Conservation (phyloP, 2,113 vertebrate genomes). For the Sapajus apella region DNA sequence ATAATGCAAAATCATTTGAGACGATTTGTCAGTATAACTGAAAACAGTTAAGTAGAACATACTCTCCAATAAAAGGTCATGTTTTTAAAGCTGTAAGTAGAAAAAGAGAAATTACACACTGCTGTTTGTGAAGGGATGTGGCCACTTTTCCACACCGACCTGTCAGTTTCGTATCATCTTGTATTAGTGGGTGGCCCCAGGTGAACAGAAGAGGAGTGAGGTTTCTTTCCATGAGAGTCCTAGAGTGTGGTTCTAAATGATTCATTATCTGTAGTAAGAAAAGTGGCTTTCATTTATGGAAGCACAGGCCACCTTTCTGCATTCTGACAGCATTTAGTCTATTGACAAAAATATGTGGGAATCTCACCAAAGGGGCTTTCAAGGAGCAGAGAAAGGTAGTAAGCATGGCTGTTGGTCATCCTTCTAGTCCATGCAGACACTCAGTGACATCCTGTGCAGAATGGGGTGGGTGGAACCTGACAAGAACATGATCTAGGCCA, state of each 20-base stretch:
- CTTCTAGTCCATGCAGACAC: neutral
- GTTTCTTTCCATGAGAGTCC: neutral
- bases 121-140: neutral
- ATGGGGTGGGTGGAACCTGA: fast-evolving
- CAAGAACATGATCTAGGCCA: too few species aligned
- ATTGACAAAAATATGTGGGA: neutral
- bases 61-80: neutral
- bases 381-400: too few species aligned
- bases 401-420: fast-evolving
- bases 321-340: neutral
- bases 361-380: neutral
- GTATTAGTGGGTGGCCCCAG: too few species aligned
- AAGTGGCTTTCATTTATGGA: neutral
- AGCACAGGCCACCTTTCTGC: neutral
- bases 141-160: neutral
- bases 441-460: fast-evolving
- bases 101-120: neutral
- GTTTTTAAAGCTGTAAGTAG: neutral
- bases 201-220: neutral
- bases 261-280: neutral
- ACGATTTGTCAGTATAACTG: neutral
- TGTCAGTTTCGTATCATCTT: too few species aligned
- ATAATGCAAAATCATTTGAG: neutral
- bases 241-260: neutral
- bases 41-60: neutral